phyloP scores from a whole-genome alignment of 2,888 invertebrate genomes.

The Sminthurides aquaticus region DNA sequence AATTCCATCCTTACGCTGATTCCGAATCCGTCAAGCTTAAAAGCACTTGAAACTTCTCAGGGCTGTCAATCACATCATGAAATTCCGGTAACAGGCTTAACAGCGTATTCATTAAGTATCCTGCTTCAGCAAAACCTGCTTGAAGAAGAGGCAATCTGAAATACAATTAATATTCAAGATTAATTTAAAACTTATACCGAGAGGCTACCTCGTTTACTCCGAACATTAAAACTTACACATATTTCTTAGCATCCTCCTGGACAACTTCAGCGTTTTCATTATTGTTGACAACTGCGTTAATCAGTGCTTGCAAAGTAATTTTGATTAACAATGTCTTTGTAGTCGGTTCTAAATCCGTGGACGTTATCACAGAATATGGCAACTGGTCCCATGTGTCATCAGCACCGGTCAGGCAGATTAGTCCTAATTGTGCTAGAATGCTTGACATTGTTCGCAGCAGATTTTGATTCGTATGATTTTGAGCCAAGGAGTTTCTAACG shows the following conservation, averaged over 20 bases:
- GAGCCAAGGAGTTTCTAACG: slow-evolving; percentile 27
- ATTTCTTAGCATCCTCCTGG: background rate
- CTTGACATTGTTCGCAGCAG: background rate
- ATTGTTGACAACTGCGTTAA: slow-evolving; percentile 29
- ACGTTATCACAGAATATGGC: background rate
- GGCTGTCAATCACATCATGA: background rate
- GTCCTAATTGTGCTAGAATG: background rate
- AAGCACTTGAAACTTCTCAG: background rate
- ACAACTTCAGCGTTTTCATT: slow-evolving; percentile 14
- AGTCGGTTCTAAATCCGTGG: background rate
- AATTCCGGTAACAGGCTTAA: slow-evolving; percentile 3
- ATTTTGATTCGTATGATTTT: slow-evolving; percentile 26
- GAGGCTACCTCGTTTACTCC: too few relatives aligned
- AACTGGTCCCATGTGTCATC: background rate
- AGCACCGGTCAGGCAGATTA: background rate
- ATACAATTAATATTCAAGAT: background rate
- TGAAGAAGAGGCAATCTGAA: background rate
- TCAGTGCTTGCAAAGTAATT: slow-evolving; percentile 25
- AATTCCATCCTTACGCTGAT: too few relatives aligned
- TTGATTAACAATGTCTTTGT: background rate
- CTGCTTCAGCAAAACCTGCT: slow-evolving; percentile 10
- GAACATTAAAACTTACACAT: slow-evolving; percentile 15
- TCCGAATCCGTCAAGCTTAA: background rate
- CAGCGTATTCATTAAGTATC: slow-evolving; percentile 14
- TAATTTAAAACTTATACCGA: background rate